Conservation (phyloP, 2,113 vertebrate genomes). For the Tiliqua scincoides region DNA sequence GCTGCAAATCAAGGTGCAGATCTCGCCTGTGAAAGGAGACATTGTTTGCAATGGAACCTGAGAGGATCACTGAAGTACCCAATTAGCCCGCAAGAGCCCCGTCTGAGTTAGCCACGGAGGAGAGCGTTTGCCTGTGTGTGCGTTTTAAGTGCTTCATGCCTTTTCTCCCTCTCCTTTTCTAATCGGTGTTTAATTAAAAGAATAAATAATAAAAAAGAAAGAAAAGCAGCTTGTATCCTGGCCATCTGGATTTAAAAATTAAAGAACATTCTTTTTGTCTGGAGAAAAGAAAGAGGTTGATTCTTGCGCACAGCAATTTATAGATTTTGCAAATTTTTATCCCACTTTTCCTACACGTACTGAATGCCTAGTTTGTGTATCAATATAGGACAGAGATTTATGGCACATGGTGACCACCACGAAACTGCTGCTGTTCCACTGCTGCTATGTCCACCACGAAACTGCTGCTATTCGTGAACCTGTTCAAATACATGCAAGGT, state of each 20-base stretch:
- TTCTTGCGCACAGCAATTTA: no score
- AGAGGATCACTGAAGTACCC: constrained; percentile 64
- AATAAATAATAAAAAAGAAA: constrained; percentile 68
- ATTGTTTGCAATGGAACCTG: constrained; percentile 63
- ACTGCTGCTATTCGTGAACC: background rate
- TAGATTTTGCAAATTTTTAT: background rate
- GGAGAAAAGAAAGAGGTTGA: background rate
- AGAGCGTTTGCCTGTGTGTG: constrained; percentile 41
- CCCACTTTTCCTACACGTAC: accelerated
- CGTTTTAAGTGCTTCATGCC: constrained; percentile 67
- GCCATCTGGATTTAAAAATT: constrained; percentile 57
- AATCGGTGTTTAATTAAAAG: constrained; percentile 75
- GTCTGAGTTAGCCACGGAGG: constrained; percentile 52
- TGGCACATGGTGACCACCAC: background rate
- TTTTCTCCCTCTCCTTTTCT: constrained; percentile 58
- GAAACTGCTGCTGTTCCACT: background rate
- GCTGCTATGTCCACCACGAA: no score
- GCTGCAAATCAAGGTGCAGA: background rate
- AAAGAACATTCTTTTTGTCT: constrained; percentile 11
- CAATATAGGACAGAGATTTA: background rate
- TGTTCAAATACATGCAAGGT: background rate
- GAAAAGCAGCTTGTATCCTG: constrained; percentile 54
- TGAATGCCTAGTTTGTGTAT: background rate
- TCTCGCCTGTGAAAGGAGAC: constrained; percentile 6
- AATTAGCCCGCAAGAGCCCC: constrained; percentile 57